Percentiles rank a stretch among this genome's conserved stretches.
phyloP scores from a whole-genome alignment of 64 coral and sea anemone species.

The Anthopleura sola region DNA sequence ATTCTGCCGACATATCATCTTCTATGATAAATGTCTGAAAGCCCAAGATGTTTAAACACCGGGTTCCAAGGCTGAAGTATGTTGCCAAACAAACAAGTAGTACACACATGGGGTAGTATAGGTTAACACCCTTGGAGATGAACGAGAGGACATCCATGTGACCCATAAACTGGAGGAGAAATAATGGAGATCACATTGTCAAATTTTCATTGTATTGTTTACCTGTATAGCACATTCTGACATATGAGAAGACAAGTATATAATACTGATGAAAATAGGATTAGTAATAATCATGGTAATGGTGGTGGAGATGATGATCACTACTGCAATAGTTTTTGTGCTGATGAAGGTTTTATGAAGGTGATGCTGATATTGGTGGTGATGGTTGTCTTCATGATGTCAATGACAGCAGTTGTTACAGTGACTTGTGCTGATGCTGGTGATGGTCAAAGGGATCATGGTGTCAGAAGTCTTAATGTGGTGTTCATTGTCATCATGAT shows the following conservation, averaged over 20 bases:
- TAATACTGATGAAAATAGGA: no score
- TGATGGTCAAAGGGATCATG: not conserved
- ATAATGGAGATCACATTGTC: not conserved
- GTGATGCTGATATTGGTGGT: no score
- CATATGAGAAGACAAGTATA: no score
- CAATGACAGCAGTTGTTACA: no score
- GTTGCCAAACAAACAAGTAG: conserved; percentile 88
- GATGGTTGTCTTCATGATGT: no score
- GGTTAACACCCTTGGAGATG: conserved; percentile 91
- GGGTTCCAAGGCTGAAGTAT: conserved; percentile 91
- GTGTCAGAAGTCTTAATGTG: not conserved
- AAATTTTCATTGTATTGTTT: not conserved
- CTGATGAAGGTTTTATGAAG: no score
- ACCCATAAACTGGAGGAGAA: conserved; percentile 84
- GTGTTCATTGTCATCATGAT: no score
- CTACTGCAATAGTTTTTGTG: no score
- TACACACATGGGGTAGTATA: conserved; percentile 98
- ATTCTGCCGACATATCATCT: conserved; percentile 93
- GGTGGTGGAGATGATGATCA: no score
- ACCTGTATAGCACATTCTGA: not conserved
- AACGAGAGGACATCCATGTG: conserved; percentile 98
- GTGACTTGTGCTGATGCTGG: no score
- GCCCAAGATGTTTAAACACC: conserved; percentile 93
- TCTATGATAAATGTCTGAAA: conserved; percentile 99
- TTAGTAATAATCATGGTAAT: no score